Base-by-base conservation (phyloP, 2,797 vertebrate species). In the Hipposideros larvatus region DNA sequence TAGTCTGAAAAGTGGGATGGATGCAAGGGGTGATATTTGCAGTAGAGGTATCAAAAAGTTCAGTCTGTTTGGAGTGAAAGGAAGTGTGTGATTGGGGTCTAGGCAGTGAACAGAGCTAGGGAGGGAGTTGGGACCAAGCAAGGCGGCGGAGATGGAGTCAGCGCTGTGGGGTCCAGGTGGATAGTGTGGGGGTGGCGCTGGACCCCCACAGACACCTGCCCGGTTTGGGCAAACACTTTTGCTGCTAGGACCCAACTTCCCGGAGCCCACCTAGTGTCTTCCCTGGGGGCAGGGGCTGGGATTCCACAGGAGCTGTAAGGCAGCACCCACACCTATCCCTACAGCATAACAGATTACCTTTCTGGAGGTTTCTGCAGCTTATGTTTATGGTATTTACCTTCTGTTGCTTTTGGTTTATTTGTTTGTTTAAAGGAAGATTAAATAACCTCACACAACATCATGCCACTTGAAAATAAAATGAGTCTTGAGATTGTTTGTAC, bases 341-440 rank as follows among this genome's bases (percentile, higher is more conserved):
- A 11, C 61, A 14, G 55, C 46, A 7, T 13, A 59, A 34, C 73
- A n/a, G 53, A 79, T 59, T 78, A 75, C 90, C 66, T 91, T 93
- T 66, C 79, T 10, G 68, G 37, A 90, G 68, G 34, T 46, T 84
- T 89, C 91, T 90, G 71, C 96, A 80, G 92, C 90, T 96, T 97
- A 34, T 96, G 91, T 95, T 96, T 95, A 34, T 46, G 91, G 74
- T 79, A 53, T 80, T 80, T 87, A 68, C 96, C 97, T 96, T 97
- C 97, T 97, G 97, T 93, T 97, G 65, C 73, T 91, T 82, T 90
- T 63, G 86, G 41, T 71, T 97, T 70, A 83, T 94, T 96, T 96
- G 85, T 96, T 98, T 94, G 91, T 95, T 96, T 91, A 91, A 34
- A 88, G 68, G 79, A 95, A 88, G 79, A 89, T 95, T 85, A 94